These are phyloP conservation scores for Anguilla rostrata DNA, from an alignment of 2,113 vertebrate genomes.

Conservation along the genomic window DNA sequence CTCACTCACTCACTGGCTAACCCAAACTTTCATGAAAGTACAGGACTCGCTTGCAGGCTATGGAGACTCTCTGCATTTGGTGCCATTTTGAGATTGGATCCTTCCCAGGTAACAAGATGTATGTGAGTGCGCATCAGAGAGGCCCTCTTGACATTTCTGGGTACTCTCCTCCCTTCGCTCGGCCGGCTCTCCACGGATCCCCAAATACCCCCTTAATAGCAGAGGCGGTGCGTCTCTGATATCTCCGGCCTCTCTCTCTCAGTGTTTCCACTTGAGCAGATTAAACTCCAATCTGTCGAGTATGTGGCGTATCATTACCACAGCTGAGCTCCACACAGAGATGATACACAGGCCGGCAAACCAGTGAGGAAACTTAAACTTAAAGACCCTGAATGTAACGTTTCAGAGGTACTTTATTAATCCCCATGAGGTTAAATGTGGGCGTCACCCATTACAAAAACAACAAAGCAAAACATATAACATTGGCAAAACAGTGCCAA, in stretches of 20 bases:
- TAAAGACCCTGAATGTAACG: too few relatives aligned
- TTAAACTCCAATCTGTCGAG: not conserved
- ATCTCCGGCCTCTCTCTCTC: not conserved
- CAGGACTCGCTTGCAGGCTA: too few relatives aligned
- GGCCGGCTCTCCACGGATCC: not conserved
- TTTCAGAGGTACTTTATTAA: too few relatives aligned
- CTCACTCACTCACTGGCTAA: too few relatives aligned
- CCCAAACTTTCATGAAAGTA: too few relatives aligned
- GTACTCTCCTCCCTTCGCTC: not conserved
- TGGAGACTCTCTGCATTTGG: not conserved
- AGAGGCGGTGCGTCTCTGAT: not conserved
- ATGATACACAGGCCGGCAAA: not conserved
- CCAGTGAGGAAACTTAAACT: not conserved
- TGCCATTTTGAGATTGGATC: not conserved
- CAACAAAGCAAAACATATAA: too few relatives aligned
- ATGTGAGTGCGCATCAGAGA: constrained; percentile 5
- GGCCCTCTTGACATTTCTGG: not conserved
- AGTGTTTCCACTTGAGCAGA: not conserved
- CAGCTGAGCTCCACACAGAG: not conserved
- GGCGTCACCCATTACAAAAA: too few relatives aligned
- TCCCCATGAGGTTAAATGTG: too few relatives aligned
- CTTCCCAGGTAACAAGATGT: not conserved
- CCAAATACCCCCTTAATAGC: not conserved
- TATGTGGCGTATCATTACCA: not conserved
- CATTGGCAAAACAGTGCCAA: too few relatives aligned